Base-by-base conservation (phyloP, 2,888 invertebrate species). In the Rhagium mordax region DNA sequence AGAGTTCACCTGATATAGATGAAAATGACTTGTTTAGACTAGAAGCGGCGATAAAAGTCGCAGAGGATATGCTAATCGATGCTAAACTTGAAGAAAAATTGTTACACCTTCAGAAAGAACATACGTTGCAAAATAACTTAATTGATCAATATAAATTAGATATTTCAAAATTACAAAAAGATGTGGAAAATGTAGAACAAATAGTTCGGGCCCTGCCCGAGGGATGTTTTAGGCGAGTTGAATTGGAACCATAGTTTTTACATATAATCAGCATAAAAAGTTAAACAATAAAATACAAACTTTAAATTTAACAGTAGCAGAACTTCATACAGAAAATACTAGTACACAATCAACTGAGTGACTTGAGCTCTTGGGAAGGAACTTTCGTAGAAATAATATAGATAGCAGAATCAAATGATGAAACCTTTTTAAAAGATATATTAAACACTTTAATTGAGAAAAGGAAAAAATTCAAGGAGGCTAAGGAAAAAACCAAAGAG, bases 61-160 rank as follows among this genome's bases (percentile, higher is more conserved):
- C 95, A 0, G 96, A 97, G 85, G 88, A 88, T 13, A 93, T 93
- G 59, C 90, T 96, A 15, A 89, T 89, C 66, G 91, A 91, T 0
- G 94, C 94, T 0, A 93, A 95, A 85, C 88, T 97, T 24, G 94
- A 95, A 74, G 92, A 93, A 21, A 92, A 94, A 84, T 92, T 97
- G 77, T 92, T 93, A 70, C 90, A 91, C 15, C 89, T 97, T 76
- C 93, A 93, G 16, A 92, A 93, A 71, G 93, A 95, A 72, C 85
- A 87, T 49, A 83, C 82, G 64, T 81, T 82, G 8, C 88, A 88
- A 75, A 84, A 85, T 77, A 93, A 93, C 80, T 92, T 94, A 90
- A 93, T 96, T 81, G 94, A 94, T 74, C 92, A 93, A 80, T 96
- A 96, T 83, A 93, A 94, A 84, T 93, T 93, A n/a, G 95, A 96